A percentile compares a stretch with the other conserved stretches of the same genome.
These are phyloP conservation scores for Silurus aristotelis DNA, from an alignment of 2,797 vertebrate species.

Conservation along the genomic window DNA sequence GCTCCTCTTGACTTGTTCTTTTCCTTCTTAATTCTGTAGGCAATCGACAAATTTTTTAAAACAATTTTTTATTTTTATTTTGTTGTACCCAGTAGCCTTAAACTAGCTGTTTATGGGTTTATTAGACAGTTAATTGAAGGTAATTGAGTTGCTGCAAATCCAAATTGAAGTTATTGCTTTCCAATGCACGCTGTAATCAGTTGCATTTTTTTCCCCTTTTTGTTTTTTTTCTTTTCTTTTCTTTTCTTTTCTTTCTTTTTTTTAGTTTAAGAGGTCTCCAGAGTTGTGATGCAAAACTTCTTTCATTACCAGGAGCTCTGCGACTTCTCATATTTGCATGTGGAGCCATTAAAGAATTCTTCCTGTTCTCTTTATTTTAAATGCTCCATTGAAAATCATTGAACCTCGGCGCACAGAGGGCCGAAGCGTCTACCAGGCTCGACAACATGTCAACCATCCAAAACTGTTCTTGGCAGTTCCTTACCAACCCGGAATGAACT, in stretches of 20 bases:
- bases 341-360: slow-evolving; percentile 52
- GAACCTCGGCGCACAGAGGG: slow-evolving; percentile 52
- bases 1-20: neutral
- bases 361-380: slow-evolving; percentile 58
- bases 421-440: slow-evolving; percentile 50
- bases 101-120: neutral
- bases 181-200: slow-evolving; percentile 8
- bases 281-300: slow-evolving; percentile 27
- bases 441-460: slow-evolving; percentile 53
- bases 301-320: slow-evolving; percentile 44
- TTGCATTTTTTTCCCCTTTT: slow-evolving; percentile 21
- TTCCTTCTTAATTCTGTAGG: neutral
- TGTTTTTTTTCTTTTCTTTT: neutral
- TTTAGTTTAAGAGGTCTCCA: slow-evolving; percentile 13
- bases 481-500: slow-evolving; percentile 42
- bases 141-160: slow-evolving; percentile 17
- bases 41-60: neutral
- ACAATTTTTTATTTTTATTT: neutral
- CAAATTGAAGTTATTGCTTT: neutral
- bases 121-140: neutral
- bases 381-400: slow-evolving; percentile 52
- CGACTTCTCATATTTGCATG: slow-evolving; percentile 54
- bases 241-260: neutral
- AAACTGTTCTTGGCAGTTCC: slow-evolving; percentile 52
- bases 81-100: neutral